Base-by-base conservation (phyloP, 2,113 vertebrate genomes). In the Grallaria varia region DNA sequence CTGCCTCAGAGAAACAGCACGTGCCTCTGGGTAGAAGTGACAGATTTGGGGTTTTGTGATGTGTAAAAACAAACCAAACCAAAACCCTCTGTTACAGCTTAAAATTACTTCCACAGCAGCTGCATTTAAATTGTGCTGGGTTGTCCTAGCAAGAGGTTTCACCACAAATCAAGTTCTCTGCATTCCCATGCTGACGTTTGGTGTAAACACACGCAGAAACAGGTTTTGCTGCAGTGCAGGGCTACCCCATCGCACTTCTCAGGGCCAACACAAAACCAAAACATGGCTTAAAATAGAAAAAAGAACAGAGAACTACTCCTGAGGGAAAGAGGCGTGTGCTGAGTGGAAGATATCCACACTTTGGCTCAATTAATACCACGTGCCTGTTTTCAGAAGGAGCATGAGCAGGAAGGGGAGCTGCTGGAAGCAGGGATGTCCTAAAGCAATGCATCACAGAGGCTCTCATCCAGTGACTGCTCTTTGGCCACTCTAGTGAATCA, bases 151-250 rank as follows among this genome's bases (percentile, higher is more conserved):
- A 6, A n/a, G 59, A 3, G 4, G 21, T 80, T 80, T 71, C 64
- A 33, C 31, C 0, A 2, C 71, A 69, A 75, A 60, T 28, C 14
- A 23, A 47, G 42, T 50, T 19, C 50, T 37, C 42, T 3, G 9
- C 27, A 4, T 6, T 47, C 22, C 37, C 5, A 11, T 1, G 2
- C 44, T 18, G 30, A 28, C 1, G 7, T 20, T 73, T 16, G 21
- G 5, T 47, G 56, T 7, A 15, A 33, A 27, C 8, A 1, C 0
- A 6, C 3, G 3, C 1, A 0, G 53, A 52, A 66, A 35, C 0
- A 3, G 11, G 25, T 59, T 73, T 39, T 58, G 16, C 39, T 31
- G 47, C 80, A 45, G 5, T 5, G 63, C 76, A 73, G 72, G 30
- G 58, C 56, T n/a, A 12, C 44, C 30, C 35, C 44, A 33, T 8